These are phyloP conservation scores for Ptychobarbus kaznakovi DNA, from an alignment of 2,797 vertebrate species.

Conservation along the genomic window DNA sequence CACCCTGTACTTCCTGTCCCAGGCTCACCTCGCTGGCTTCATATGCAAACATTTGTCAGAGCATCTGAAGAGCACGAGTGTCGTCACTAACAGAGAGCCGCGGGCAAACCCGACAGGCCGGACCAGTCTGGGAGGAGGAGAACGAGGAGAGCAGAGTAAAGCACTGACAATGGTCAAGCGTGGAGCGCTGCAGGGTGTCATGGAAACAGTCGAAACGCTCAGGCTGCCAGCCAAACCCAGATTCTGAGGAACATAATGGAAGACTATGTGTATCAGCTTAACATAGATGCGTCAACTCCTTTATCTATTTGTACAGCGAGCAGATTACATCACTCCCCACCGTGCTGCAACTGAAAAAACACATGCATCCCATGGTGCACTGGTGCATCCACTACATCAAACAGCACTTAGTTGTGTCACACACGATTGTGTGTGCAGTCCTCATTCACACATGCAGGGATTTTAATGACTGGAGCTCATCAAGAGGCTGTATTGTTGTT, in stretches of 20 bases:
- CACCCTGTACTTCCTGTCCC: neutral
- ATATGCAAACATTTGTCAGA: neutral
- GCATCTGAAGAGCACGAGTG: neutral
- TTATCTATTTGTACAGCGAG: slow-evolving; percentile 31
- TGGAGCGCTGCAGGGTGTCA: slow-evolving; percentile 78
- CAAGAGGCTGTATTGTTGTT: neutral
- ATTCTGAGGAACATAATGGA: slow-evolving; percentile 59
- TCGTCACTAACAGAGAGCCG: slow-evolving; percentile 8
- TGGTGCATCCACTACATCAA: slow-evolving; percentile 19
- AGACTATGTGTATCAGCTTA: slow-evolving; percentile 40
- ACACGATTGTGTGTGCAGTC: slow-evolving; percentile 30
- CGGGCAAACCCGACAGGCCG: slow-evolving; percentile 46
- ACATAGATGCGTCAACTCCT: slow-evolving; percentile 32
- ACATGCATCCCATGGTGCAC: slow-evolving; percentile 43
- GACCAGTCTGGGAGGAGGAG: slow-evolving; percentile 52
- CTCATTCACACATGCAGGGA: slow-evolving; percentile 39
- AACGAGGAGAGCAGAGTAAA: slow-evolving; percentile 72
- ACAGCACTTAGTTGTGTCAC: slow-evolving; percentile 6
- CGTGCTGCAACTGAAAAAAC: slow-evolving; percentile 58
- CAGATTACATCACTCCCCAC: slow-evolving; percentile 59
- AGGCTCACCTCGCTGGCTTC: neutral
- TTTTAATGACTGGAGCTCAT: neutral
- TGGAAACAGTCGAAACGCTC: slow-evolving; percentile 77
- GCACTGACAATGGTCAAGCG: slow-evolving; percentile 78
- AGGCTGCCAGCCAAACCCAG: slow-evolving; percentile 72